Evolutionary conservation across 2,888 invertebrate genomes (phyloP).

Genomic region (Creontiades dilutus): DNA sequence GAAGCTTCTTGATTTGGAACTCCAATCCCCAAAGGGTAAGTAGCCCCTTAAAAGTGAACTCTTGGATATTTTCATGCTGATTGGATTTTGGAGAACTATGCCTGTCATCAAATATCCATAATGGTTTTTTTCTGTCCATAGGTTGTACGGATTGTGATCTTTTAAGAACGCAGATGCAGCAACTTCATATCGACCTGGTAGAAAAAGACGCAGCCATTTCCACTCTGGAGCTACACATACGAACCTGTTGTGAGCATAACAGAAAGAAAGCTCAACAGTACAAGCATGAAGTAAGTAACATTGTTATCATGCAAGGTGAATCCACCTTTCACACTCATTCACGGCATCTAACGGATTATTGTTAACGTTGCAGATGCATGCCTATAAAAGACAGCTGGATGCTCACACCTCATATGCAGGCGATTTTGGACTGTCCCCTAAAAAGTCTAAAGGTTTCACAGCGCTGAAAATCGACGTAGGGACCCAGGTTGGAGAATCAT

Average conservation of each 20-base stretch:
- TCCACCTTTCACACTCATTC: no score
- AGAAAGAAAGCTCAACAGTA: constrained; percentile 65
- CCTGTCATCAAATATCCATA: neutral
- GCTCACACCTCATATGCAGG: constrained; percentile 29
- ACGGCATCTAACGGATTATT: neutral
- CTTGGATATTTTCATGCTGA: neutral
- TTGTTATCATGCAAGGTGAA: neutral
- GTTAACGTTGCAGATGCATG: constrained; percentile 44
- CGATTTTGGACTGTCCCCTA: constrained; percentile 64
- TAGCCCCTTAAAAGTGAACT: neutral
- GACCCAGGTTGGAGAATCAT: constrained; percentile 8
- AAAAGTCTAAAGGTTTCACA: constrained; percentile 38
- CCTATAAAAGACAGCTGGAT: constrained; percentile 40
- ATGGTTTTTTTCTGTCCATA: neutral
- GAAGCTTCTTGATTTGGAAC: constrained; percentile 21
- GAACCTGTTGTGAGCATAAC: constrained; percentile 62
- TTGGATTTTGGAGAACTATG: neutral
- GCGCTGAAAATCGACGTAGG: constrained; percentile 51
- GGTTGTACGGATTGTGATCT: constrained; percentile 49
- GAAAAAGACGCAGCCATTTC: constrained; percentile 64
- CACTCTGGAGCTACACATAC: constrained; percentile 64
- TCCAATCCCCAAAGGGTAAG: constrained; percentile 43
- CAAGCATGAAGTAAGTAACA: constrained; percentile 62
- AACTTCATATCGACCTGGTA: constrained; percentile 60
- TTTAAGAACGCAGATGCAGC: constrained; percentile 54